These are phyloP conservation scores for Dryadula phaetusa DNA, from an alignment of 2,888 invertebrate genomes.

Conservation along the genomic window DNA sequence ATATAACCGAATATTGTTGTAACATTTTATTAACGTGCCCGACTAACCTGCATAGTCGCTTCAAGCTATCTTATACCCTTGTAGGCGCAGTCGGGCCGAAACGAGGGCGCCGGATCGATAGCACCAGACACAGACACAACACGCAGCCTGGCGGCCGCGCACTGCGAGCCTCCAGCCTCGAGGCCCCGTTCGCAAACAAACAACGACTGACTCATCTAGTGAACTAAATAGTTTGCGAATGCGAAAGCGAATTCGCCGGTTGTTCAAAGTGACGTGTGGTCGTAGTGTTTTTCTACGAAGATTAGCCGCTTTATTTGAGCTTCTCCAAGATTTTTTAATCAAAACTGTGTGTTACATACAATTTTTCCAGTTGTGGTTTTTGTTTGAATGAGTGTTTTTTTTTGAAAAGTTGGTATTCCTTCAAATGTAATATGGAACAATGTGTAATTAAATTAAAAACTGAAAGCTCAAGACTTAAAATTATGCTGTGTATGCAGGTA, in stretches of 20 bases:
- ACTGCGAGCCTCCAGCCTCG: slow-evolving; percentile 44
- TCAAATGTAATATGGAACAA: background rate
- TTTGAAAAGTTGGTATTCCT: no score
- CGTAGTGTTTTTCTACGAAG: slow-evolving; percentile 5
- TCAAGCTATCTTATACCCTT: slow-evolving; percentile 62
- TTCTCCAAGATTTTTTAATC: background rate
- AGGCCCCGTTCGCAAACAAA: slow-evolving; percentile 39
- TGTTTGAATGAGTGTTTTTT: background rate
- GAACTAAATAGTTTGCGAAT: slow-evolving; percentile 33
- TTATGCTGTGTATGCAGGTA: slow-evolving; percentile 2
- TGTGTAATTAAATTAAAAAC: background rate
- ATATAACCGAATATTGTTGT: slow-evolving; percentile 42
- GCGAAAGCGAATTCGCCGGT: slow-evolving; percentile 25
- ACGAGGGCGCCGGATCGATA: slow-evolving; percentile 85
- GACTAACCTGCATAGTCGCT: slow-evolving; percentile 58
- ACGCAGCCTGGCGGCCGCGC: slow-evolving; percentile 57
- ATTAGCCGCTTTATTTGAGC: background rate
- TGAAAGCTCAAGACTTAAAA: background rate
- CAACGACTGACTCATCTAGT: slow-evolving; percentile 32
- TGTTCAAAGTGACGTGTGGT: slow-evolving; percentile 22
- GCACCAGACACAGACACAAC: slow-evolving; percentile 80
- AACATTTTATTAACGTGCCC: slow-evolving; percentile 47
- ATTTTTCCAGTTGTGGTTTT: background rate
- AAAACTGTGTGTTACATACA: background rate
- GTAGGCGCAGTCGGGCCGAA: slow-evolving; percentile 74